phyloP scores from a whole-genome alignment of 2,113 vertebrate genomes.

The Ovis aries region DNA sequence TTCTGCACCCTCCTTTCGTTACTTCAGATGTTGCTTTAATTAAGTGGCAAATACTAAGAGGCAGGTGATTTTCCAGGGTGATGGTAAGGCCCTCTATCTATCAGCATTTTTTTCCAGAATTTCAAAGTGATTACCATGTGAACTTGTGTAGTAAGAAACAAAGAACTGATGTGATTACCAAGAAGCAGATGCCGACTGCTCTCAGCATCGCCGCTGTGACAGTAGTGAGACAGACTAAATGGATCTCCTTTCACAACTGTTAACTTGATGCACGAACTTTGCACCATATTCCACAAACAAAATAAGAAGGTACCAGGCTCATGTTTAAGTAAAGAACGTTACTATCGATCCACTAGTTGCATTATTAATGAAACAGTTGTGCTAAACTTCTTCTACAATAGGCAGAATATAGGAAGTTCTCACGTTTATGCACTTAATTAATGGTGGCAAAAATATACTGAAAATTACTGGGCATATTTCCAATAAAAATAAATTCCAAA shows the following conservation, averaged over 20 bases:
- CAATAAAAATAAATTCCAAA: neutral
- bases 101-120: neutral
- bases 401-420: neutral
- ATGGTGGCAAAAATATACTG: neutral
- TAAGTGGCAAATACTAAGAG: constrained; percentile 21
- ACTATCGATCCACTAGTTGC: neutral
- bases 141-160: neutral
- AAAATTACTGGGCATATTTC: constrained; percentile 16
- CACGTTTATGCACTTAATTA: neutral
- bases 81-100: neutral
- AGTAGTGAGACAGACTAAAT: neutral
- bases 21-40: constrained; percentile 27
- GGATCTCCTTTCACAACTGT: neutral
- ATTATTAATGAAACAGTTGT: neutral
- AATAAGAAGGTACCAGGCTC: neutral
- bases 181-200: neutral
- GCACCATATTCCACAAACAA: neutral
- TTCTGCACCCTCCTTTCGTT: neutral
- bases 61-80: neutral
- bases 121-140: constrained; percentile 31
- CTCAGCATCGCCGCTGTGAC: neutral
- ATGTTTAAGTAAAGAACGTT: neutral
- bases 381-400: neutral
- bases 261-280: neutral
- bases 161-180: neutral